Conservation (phyloP, 2,797 vertebrate genomes). For the Tinamus major region DNA sequence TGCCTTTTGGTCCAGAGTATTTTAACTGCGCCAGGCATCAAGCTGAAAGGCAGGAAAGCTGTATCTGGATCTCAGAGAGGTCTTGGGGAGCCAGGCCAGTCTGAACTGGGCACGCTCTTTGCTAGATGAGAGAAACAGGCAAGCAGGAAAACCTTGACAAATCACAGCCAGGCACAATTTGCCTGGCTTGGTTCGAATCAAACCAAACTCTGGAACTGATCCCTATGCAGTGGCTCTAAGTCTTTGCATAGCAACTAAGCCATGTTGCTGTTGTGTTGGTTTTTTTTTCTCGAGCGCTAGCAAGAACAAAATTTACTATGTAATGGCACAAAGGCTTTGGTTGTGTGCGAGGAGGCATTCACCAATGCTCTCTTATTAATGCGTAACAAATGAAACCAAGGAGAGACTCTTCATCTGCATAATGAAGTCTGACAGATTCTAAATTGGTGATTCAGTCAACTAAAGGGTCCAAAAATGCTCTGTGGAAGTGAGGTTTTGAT, state of each 20-base stretch:
- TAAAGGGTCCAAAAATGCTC: conserved; percentile 71
- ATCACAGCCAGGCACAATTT: conserved; percentile 61
- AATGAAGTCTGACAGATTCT: conserved; percentile 71
- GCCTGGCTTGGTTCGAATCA: conserved; percentile 67
- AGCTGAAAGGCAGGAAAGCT: neutral
- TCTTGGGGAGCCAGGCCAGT: neutral
- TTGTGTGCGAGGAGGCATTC: conserved; percentile 30
- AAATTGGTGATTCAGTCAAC: conserved; percentile 68
- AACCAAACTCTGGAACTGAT: conserved; percentile 77
- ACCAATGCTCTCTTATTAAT: conserved; percentile 65
- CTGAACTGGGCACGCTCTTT: neutral
- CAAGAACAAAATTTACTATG: conserved; percentile 78
- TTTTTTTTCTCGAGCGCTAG: neutral
- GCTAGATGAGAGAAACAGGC: conserved; percentile 42
- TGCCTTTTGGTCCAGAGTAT: conserved; percentile 49
- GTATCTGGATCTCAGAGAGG: neutral
- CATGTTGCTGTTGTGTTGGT: neutral
- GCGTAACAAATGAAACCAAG: conserved; percentile 73
- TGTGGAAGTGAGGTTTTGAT: conserved; percentile 70
- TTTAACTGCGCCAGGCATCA: neutral
- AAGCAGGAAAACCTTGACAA: conserved; percentile 55
- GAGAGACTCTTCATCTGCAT: conserved; percentile 73
- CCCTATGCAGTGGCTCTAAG: conserved; percentile 59
- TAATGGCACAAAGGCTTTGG: conserved; percentile 62
- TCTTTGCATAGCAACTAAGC: conserved; percentile 80